Evolutionary conservation across 2,888 invertebrate species (phyloP).

Genomic region (Stegophylla sp.): DNA sequence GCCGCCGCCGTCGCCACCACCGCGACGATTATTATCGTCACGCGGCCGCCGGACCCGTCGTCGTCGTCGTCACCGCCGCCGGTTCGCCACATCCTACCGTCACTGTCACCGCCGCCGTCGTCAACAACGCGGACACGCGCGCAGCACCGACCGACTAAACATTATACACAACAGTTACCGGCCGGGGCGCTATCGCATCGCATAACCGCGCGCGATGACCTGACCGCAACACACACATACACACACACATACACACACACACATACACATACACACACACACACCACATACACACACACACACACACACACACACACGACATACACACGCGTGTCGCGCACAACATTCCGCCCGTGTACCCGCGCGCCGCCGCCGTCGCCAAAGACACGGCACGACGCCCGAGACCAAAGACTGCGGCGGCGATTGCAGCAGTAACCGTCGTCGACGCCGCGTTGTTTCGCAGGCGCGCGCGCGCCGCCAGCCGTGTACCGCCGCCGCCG

Average conservation of each 20-base stretch:
- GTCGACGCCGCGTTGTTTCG: too few species aligned
- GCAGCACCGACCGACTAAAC: background rate
- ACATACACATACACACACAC: too few species aligned
- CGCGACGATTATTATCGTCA: background rate
- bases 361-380: background rate
- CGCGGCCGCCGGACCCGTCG: constrained; percentile 8
- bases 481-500: background rate
- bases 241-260: too few species aligned
- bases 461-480: too few species aligned
- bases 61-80: background rate
- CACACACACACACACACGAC: background rate
- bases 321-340: background rate
- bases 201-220: constrained; percentile 54
- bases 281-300: too few species aligned
- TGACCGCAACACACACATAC: too few species aligned
- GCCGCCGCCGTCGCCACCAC: constrained; percentile 1
- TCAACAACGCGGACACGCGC: constrained; percentile 31
- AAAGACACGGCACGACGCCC: constrained; percentile 11
- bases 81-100: background rate
- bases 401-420: too few species aligned
- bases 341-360: background rate
- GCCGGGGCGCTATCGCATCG: constrained; percentile 55
- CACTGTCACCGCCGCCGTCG: background rate
- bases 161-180: constrained; percentile 48
- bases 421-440: too few species aligned